Evolutionary conservation across 1,140 invertebrate species (phyloP).

Genomic region (Bombus polaris): DNA sequence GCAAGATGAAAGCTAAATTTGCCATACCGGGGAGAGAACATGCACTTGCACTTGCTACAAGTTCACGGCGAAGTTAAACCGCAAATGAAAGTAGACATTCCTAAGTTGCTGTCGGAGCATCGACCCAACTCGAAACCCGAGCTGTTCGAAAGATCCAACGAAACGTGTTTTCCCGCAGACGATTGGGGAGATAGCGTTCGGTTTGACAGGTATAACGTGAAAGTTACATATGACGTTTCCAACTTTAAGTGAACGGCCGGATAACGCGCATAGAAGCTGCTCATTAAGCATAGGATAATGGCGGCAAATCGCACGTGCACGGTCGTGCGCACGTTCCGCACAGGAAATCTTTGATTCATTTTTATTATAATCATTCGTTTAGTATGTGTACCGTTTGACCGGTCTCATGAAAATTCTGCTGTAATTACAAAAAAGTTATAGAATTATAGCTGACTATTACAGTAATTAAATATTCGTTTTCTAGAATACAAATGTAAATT

Average conservation of each 20-base stretch:
- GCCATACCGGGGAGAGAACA: background rate
- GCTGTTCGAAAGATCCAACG: conserved; percentile 16
- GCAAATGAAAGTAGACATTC: conserved; percentile 62
- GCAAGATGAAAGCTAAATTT: conserved; percentile 8
- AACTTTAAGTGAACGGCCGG: conserved; percentile 55
- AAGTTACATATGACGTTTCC: conserved; percentile 58
- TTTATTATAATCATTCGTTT: background rate
- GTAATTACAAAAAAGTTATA: background rate
- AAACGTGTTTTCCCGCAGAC: conserved; percentile 38
- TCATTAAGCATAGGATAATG: conserved; percentile 31
- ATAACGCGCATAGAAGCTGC: conserved; percentile 38
- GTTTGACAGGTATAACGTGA: conserved; percentile 50
- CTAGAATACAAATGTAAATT: background rate
- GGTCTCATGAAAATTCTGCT: background rate
- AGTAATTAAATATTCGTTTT: background rate
- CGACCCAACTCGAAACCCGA: conserved; percentile 37
- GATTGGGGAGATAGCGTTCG: conserved; percentile 32
- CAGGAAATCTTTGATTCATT: background rate
- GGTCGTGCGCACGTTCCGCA: background rate
- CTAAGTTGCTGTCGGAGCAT: conserved; percentile 29
- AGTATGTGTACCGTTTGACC: conserved; percentile 1
- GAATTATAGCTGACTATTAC: background rate
- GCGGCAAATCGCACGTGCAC: background rate
- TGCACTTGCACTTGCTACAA: conserved; percentile 44
- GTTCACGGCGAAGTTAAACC: conserved; percentile 30